Evolutionary conservation across 2,113 vertebrate genomes (phyloP).

Genomic region (Sapayoa aenigma): DNA sequence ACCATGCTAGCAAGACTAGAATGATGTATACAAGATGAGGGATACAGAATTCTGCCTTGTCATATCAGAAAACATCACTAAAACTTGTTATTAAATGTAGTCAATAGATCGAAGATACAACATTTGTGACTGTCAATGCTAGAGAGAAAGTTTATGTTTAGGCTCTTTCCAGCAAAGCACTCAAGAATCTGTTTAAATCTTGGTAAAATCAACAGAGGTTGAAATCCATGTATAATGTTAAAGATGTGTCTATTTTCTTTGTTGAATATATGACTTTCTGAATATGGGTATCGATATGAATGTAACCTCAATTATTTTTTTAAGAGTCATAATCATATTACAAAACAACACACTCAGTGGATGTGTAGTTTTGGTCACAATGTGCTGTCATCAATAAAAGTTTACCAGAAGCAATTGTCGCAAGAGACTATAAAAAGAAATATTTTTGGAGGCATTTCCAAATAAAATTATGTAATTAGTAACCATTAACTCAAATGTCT

Average conservation of each 20-base stretch:
- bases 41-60: not conserved
- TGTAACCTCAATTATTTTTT: not conserved
- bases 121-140: not conserved
- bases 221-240: not conserved
- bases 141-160: not conserved
- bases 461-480: constrained; percentile 33
- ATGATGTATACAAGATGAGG: not conserved
- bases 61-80: not conserved
- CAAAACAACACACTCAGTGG: not conserved
- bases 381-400: not conserved
- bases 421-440: not conserved
- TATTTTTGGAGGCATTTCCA: constrained; percentile 33
- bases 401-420: constrained; percentile 33
- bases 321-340: not conserved
- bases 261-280: not conserved
- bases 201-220: not conserved
- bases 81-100: not conserved
- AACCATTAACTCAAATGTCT: not conserved
- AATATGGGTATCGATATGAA: not conserved
- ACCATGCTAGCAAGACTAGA: not conserved
- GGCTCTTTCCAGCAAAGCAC: not conserved
- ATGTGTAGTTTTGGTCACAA: not conserved
- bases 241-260: not conserved
- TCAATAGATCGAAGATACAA: not conserved
- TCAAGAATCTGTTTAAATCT: not conserved